Evolutionary conservation across 37 sponge, comb jelly and placozoan genomes (phyloP).

Genomic region (Aphrocallistes beatrix): DNA sequence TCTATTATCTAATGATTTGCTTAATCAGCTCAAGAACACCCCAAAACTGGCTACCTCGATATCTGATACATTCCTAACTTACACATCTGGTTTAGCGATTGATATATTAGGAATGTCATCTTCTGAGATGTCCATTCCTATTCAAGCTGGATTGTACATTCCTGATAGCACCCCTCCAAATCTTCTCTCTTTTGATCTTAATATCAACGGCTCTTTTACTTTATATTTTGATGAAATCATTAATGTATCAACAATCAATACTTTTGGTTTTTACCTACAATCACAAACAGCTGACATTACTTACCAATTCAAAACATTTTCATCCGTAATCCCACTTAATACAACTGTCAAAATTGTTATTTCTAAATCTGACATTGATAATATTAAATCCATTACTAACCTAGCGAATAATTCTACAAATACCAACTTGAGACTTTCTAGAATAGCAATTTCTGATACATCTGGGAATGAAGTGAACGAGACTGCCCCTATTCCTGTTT

Average conservation of each 20-base stretch:
- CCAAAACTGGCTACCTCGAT: conserved; percentile 37
- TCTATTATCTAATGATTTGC: background rate
- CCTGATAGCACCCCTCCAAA: conserved; percentile 25
- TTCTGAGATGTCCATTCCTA: background rate
- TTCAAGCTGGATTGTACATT: background rate
- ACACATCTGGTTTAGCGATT: background rate
- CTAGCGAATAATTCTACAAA: conserved; percentile 38
- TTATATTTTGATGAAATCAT: conserved; percentile 71
- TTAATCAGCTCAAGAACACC: conserved; percentile 42
- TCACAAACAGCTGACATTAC: conserved; percentile 18
- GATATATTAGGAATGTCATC: background rate
- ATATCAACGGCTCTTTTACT: conserved; percentile 48
- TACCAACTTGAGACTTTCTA: conserved; percentile 36
- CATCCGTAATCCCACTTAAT: conserved; percentile 37
- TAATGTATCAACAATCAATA: conserved; percentile 41
- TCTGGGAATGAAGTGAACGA: conserved; percentile 54
- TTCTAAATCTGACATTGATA: conserved; percentile 43
- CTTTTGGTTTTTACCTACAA: conserved; percentile 36
- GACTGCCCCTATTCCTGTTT: conserved; percentile 35
- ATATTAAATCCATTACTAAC: conserved; percentile 64
- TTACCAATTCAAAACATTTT: conserved; percentile 33
- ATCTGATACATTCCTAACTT: conserved; percentile 36
- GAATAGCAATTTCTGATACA: conserved; percentile 55
- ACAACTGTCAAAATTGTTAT: conserved; percentile 53
- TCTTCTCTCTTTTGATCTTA: conserved; percentile 55